These are phyloP conservation scores for Crocidura indochinensis DNA, from an alignment of 2,797 vertebrate species.

Conservation along the genomic window DNA sequence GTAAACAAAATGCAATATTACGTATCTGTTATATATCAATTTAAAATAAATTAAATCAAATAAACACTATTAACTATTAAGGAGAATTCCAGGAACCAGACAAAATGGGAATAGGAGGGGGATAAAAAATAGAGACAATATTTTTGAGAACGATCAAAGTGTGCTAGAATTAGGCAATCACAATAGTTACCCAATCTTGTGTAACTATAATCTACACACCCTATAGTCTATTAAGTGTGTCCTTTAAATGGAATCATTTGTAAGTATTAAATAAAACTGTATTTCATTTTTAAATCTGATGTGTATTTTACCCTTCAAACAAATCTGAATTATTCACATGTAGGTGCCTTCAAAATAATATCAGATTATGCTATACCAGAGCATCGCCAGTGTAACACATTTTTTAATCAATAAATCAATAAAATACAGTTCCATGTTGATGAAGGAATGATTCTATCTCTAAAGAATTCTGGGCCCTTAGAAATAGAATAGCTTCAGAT, in stretches of 20 bases:
- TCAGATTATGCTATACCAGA: background rate
- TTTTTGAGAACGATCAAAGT: background rate
- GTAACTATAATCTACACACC: background rate
- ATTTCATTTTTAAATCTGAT: background rate
- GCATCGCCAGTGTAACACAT: no score
- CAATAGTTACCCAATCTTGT: background rate
- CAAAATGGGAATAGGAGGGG: background rate
- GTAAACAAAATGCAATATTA: no score
- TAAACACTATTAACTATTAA: background rate
- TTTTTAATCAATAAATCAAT: no score
- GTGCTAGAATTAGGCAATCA: background rate
- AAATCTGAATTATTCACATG: background rate
- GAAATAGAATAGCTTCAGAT: background rate
- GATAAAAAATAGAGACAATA: background rate
- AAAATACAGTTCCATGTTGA: slow-evolving; percentile 1
- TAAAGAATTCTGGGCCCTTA: background rate
- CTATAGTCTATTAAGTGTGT: background rate
- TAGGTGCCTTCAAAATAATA: background rate
- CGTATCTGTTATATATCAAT: background rate
- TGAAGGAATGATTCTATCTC: background rate
- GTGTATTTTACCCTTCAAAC: background rate
- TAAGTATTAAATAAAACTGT: background rate
- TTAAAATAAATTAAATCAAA: background rate
- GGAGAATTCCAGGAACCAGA: background rate
- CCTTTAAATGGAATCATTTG: background rate